Conservation (phyloP, 2,113 vertebrate genomes). For the Onychorhynchus coronatus region DNA sequence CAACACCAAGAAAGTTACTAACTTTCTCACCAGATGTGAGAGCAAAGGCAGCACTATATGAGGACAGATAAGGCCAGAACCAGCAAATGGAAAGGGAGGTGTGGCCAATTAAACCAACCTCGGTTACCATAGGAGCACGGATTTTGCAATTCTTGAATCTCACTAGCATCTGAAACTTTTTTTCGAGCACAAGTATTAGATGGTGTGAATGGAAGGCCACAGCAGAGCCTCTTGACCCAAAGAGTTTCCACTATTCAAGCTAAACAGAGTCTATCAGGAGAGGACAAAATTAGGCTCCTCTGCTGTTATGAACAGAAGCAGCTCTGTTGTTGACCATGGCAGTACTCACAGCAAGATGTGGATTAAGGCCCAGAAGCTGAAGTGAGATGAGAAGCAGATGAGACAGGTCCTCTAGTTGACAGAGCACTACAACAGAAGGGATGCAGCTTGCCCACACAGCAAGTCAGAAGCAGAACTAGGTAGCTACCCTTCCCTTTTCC, state of each 20-base stretch:
- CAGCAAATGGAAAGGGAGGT: background rate
- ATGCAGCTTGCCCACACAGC: background rate
- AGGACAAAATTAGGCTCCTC: background rate
- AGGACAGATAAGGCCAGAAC: background rate
- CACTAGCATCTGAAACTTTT: background rate
- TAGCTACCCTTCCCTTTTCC: conserved; percentile 3
- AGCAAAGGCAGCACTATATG: background rate
- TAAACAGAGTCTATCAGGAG: background rate
- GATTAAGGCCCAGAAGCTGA: background rate
- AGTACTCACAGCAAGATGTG: background rate
- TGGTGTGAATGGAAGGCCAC: background rate
- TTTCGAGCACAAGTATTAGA: background rate
- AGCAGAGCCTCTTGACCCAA: background rate
- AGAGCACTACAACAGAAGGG: background rate
- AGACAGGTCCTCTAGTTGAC: background rate
- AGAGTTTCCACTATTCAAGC: background rate
- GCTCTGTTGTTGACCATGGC: background rate
- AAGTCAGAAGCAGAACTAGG: background rate
- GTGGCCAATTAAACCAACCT: background rate
- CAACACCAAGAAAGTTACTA: background rate
- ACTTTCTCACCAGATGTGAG: background rate
- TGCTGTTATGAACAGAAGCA: background rate
- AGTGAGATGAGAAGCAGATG: background rate
- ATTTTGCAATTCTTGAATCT: background rate
- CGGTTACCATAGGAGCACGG: background rate